Conservation (phyloP, 35 echinoderm and acorn worm species). For the Apostichopus californicus region DNA sequence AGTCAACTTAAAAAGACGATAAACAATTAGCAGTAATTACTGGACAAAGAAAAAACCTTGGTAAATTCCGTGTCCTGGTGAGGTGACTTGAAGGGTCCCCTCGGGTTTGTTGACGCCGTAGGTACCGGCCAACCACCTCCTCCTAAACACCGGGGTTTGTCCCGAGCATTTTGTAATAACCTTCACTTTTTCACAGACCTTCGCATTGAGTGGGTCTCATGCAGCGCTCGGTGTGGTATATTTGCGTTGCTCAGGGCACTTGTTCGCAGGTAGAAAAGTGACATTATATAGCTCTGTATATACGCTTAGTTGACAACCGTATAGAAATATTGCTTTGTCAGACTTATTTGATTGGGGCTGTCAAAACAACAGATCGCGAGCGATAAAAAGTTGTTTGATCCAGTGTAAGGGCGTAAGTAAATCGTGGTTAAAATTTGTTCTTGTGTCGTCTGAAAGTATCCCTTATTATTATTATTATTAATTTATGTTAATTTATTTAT, state of each 20-base stretch:
- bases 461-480: no score
- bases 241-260: conserved; percentile 5
- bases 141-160: background rate
- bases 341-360: conserved; percentile 13
- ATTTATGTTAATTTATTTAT: no score
- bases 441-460: no score
- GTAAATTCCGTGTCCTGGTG: conserved; percentile 30
- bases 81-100: conserved; percentile 1
- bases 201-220: conserved; percentile 22
- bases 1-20: background rate
- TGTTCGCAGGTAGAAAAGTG: background rate
- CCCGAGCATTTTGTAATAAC: background rate
- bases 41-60: conserved; percentile 23
- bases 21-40: conserved; percentile 32
- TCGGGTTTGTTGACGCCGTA: conserved; percentile 33
- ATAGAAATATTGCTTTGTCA: conserved; percentile 7
- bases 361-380: conserved; percentile 24
- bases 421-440: no score
- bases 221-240: conserved; percentile 13
- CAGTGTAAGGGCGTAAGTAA: no score
- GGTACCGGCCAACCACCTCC: conserved; percentile 12
- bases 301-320: background rate
- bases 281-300: background rate
- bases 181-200: conserved; percentile 8
- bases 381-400: background rate